These are phyloP conservation scores for Macrobrachium nipponense DNA, from an alignment of 1,140 invertebrate genomes.

Conservation along the genomic window DNA sequence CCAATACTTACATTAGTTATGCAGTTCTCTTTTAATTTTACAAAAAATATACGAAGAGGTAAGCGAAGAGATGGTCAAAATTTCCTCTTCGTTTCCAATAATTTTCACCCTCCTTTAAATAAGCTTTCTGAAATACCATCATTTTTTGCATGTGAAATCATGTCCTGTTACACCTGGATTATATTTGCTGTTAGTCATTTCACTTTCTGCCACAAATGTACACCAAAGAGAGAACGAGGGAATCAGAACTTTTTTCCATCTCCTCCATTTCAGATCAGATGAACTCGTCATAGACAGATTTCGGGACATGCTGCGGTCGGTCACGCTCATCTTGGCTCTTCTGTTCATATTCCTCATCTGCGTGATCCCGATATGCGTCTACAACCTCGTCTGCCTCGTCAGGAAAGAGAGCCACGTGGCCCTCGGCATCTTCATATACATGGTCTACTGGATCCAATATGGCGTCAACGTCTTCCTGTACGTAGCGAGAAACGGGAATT, in stretches of 20 bases:
- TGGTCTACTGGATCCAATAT: constrained; percentile 46
- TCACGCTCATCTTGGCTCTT: constrained; percentile 31
- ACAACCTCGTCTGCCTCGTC: constrained; percentile 31
- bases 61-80: no score
- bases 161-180: no score
- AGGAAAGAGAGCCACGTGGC: background rate
- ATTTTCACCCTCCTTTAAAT: no score
- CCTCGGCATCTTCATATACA: constrained; percentile 32
- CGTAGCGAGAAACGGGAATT: constrained; percentile 22
- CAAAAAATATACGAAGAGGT: no score
- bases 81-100: no score
- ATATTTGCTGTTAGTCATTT: no score
- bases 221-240: background rate
- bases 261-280: constrained; percentile 2
- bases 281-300: constrained; percentile 2
- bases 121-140: no score
- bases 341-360: constrained; percentile 47
- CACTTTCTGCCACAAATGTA: background rate
- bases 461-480: constrained; percentile 47
- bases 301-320: constrained; percentile 8
- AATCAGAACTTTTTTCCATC: background rate
- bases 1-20: no score
- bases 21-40: no score
- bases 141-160: no score
- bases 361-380: constrained; percentile 45